Evolutionary conservation across 2,797 vertebrate genomes (phyloP).

Genomic region (Balearica regulorum): DNA sequence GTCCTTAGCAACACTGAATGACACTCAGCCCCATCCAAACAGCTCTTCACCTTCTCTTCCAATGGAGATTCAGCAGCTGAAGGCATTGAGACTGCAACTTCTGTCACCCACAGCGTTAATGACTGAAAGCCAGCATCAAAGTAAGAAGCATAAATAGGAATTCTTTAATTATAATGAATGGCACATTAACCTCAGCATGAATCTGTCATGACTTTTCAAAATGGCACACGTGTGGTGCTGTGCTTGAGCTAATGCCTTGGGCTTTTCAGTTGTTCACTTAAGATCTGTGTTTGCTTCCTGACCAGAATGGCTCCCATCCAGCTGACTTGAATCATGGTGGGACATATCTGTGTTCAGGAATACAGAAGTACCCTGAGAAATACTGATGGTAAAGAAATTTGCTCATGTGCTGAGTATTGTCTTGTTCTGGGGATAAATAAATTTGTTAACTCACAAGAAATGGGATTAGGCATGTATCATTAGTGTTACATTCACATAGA

Average conservation of each 20-base stretch:
- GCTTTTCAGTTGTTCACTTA: background rate
- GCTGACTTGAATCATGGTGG: background rate
- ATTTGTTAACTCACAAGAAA: constrained; percentile 10
- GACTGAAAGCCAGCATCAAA: constrained; percentile 16
- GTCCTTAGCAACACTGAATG: background rate
- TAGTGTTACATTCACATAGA: background rate
- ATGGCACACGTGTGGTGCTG: background rate
- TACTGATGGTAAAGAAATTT: background rate
- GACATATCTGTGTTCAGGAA: background rate
- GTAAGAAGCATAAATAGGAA: constrained; percentile 11
- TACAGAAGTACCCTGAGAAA: background rate
- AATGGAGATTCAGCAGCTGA: background rate
- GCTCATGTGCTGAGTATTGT: background rate
- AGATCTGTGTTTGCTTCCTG: background rate
- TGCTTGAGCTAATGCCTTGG: background rate
- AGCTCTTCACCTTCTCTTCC: background rate
- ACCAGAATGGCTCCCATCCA: background rate
- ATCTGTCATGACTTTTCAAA: constrained; percentile 35
- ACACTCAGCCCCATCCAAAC: background rate
- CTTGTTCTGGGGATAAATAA: constrained; percentile 22
- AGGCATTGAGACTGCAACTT: background rate
- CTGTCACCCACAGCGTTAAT: background rate
- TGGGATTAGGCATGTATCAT: constrained; percentile 5
- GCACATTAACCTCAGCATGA: constrained; percentile 36
- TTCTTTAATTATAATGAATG: constrained; percentile 49